phyloP scores from a whole-genome alignment of 2,888 invertebrate genomes.

The Sialis fuliginosa region DNA sequence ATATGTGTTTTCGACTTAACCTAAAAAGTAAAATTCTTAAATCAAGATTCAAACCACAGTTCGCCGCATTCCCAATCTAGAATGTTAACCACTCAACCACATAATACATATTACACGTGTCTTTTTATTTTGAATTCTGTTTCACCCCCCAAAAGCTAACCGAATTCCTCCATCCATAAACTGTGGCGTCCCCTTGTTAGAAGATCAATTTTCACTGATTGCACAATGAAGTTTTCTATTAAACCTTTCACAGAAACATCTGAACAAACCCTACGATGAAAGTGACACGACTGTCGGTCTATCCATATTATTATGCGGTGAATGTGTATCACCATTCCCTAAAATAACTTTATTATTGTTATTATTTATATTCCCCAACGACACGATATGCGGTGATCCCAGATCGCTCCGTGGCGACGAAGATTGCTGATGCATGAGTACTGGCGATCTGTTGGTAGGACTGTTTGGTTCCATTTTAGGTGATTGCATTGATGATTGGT shows the following conservation, averaged over 20 bases:
- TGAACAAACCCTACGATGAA: constrained; percentile 18
- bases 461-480: constrained; percentile 26
- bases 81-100: too few relatives aligned
- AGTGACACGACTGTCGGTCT: constrained; percentile 24
- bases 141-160: too few relatives aligned
- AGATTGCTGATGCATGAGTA: constrained; percentile 1
- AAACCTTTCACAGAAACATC: background rate
- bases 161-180: too few relatives aligned
- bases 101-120: too few relatives aligned
- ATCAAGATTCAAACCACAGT: too few relatives aligned
- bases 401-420: background rate
- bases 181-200: too few relatives aligned
- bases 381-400: background rate
- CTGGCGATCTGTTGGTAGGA: constrained; percentile 13
- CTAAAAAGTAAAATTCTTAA: too few relatives aligned
- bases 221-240: too few relatives aligned
- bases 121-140: too few relatives aligned
- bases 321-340: constrained; percentile 7
- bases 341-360: constrained; percentile 5
- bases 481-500: constrained; percentile 19
- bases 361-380: constrained; percentile 7
- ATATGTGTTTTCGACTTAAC: too few relatives aligned
- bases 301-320: constrained; percentile 10
- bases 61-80: too few relatives aligned
- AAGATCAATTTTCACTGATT: too few relatives aligned